These are phyloP conservation scores for Myxocyprinus asiaticus DNA, from an alignment of 2,113 vertebrate species.

Conservation along the genomic window DNA sequence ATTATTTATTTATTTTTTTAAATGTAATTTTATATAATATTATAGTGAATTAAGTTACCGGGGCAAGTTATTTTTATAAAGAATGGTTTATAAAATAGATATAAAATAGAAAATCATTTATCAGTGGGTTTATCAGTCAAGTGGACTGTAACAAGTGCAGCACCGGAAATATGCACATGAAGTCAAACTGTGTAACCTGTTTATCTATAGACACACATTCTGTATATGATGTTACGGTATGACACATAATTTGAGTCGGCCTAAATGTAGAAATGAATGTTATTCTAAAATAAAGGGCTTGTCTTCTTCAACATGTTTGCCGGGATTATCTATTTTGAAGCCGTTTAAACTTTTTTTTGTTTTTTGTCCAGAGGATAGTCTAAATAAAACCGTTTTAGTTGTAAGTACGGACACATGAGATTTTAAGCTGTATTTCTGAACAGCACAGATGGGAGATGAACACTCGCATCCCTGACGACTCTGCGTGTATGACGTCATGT, in stretches of 20 bases:
- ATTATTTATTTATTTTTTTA: no score
- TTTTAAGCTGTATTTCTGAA: not conserved
- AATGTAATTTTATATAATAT: not conserved
- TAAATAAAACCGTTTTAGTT: not conserved
- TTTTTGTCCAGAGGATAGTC: no score
- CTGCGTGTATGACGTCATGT: slow-evolving; percentile 59
- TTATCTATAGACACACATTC: not conserved
- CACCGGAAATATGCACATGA: slow-evolving; percentile 14
- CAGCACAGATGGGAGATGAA: slow-evolving; percentile 28
- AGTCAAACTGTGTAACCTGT: not conserved
- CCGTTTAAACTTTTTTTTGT: no score
- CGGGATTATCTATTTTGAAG: not conserved
- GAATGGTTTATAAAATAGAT: not conserved
- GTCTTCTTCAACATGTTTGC: no score
- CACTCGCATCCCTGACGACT: slow-evolving; percentile 1
- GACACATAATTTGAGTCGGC: no score
- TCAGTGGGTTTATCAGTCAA: not conserved
- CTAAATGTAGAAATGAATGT: no score
- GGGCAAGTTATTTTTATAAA: no score
- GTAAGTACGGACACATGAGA: not conserved
- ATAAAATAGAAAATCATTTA: not conserved
- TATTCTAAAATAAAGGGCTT: no score
- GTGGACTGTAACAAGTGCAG: not conserved
- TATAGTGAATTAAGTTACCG: not conserved
- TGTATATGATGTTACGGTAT: no score